Evolutionary conservation across 2,113 vertebrate genomes (phyloP).

Genomic region (Vimba vimba): DNA sequence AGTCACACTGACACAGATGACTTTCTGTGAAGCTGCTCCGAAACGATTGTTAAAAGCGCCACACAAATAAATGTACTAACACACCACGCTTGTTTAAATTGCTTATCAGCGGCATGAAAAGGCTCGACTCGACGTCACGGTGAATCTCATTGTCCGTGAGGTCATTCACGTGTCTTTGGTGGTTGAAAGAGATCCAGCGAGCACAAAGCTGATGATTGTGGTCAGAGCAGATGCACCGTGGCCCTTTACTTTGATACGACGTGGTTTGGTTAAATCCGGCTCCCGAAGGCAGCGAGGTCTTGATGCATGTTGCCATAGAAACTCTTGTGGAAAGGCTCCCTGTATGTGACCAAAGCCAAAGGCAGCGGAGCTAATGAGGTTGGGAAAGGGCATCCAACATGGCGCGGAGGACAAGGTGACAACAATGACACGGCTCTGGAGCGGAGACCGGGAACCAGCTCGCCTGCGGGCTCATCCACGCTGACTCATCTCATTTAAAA

Average conservation of each 20-base stretch:
- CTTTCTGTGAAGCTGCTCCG: not conserved
- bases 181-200: not conserved
- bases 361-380: slow-evolving; percentile 61
- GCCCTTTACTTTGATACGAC: slow-evolving; percentile 30
- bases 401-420: slow-evolving; percentile 46
- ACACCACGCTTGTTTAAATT: not conserved
- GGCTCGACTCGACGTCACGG: not conserved
- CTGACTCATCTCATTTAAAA: slow-evolving; percentile 52
- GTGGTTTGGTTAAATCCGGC: slow-evolving; percentile 47
- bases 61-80: not conserved
- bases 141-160: not conserved
- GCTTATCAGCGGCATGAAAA: slow-evolving; percentile 8
- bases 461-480: slow-evolving; percentile 19
- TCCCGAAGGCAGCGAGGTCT: slow-evolving; percentile 39
- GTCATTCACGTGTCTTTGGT: slow-evolving; percentile 12
- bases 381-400: slow-evolving; percentile 54
- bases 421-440: slow-evolving; percentile 43
- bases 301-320: slow-evolving; percentile 62
- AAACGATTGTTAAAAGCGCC: not conserved
- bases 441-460: not conserved
- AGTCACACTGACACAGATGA: not conserved
- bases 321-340: slow-evolving; percentile 55
- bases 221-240: slow-evolving; percentile 9
- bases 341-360: slow-evolving; percentile 57
- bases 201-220: not conserved